Evolutionary conservation across 2,888 invertebrate species (phyloP), one percentile per base, ranked within the genome.

Genomic region (Neria commutata): DNA sequence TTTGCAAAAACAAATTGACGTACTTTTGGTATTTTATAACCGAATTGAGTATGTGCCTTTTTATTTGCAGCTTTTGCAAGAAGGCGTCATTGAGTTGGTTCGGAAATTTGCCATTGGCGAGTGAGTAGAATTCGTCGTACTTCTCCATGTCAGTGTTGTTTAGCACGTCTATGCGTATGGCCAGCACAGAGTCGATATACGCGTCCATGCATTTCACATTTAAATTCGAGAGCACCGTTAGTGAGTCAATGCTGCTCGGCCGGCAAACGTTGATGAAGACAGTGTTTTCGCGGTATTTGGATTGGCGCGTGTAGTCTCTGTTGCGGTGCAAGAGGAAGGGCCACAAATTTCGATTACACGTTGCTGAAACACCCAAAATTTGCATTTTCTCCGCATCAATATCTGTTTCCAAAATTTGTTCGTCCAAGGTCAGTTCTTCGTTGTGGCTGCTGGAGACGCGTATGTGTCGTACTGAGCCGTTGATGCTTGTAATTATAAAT

Each of bases 21-120:
- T 21, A 73, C 73, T 56, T 61, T 25, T 69, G 67, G 56, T 61
- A 67, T 5, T 34, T 45, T 10, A 65, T 21, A 10, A 58, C 54
- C 19, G 65, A 66, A 25, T 65, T 60, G 5, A 66, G 34, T 11
- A 70, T 60, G n/a, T 69, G 40, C 19, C 68, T 61, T 52, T 76
- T 75, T 1, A 80, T 25, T 65, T 80, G 76, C 8, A 80, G 54
- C 40, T 69, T 71, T 33, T 71, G 67, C 5, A 73, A 60, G 25
- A 72, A 72, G 1, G 17, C 4, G 2, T 74, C 72, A 14, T 68
- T 66, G 1, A 72, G 50, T 46, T 61, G 50, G 2, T 34, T 54
- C 42, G 50, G 63, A 58, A 63, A 55, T 10, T 37, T 49, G 16
- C 54, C 21, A 24, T 45, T 64, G 29, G 45, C 61, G 48, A 64